Evolutionary conservation across 1,140 invertebrate genomes (phyloP).

Genomic region (Episyrphus balteatus): DNA sequence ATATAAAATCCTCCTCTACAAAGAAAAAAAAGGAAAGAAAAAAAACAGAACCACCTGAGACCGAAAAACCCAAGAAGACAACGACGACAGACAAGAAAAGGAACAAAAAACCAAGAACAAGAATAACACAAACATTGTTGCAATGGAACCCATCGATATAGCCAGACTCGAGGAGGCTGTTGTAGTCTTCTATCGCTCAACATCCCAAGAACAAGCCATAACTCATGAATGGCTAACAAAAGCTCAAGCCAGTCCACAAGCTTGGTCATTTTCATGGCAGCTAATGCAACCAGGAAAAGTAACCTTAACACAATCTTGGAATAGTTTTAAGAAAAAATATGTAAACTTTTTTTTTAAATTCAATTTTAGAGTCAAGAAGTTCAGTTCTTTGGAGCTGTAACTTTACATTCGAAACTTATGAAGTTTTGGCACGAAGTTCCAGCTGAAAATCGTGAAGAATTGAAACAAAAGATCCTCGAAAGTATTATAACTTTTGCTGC

Average conservation of each 20-base stretch:
- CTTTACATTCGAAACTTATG: conserved; percentile 75
- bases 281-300: conserved; percentile 67
- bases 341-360: neutral
- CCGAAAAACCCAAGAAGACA: too few relatives aligned
- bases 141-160: conserved; percentile 26
- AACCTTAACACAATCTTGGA: conserved; percentile 8
- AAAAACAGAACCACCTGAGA: too few relatives aligned
- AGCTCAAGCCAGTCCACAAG: conserved; percentile 68
- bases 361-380: conserved; percentile 60
- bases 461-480: conserved; percentile 65
- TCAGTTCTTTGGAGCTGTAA: conserved; percentile 86
- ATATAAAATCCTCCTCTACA: too few relatives aligned
- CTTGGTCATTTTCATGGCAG: conserved; percentile 84
- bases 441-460: conserved; percentile 55
- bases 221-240: conserved; percentile 72
- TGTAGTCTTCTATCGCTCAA: conserved; percentile 26
- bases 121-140: too few relatives aligned
- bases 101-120: neutral
- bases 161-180: conserved; percentile 29
- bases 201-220: conserved; percentile 49
- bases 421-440: conserved; percentile 79
- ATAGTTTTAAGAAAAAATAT: too few relatives aligned
- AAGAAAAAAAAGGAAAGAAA: too few relatives aligned
- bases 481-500: conserved; percentile 60
- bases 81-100: neutral